phyloP scores from a whole-genome alignment of 2,113 vertebrate genomes.

The Piprites chloris region DNA sequence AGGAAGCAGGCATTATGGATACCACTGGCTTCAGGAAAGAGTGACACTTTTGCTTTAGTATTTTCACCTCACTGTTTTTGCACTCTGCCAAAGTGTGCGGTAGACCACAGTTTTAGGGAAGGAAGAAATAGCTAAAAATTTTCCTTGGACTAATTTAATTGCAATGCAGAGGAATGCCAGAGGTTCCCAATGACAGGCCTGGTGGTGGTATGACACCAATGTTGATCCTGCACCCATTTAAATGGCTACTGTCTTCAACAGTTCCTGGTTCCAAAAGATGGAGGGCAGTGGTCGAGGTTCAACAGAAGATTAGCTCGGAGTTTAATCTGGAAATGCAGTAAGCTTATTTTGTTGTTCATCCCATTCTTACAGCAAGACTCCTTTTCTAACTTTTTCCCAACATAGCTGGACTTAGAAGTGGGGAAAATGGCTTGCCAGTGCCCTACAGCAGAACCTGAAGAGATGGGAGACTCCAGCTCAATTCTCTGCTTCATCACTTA shows the following conservation, averaged over 20 bases:
- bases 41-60: background rate
- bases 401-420: background rate
- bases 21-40: background rate
- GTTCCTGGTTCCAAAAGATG: background rate
- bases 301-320: background rate
- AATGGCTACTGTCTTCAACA: background rate
- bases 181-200: background rate
- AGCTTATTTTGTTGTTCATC: background rate
- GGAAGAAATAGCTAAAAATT: background rate
- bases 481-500: background rate
- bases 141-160: background rate
- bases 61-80: background rate
- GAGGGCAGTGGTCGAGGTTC: background rate
- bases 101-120: background rate
- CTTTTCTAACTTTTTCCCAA: background rate
- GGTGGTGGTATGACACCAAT: fast-evolving
- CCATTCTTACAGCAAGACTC: background rate
- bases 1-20: background rate
- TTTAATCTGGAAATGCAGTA: background rate
- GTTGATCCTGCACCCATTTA: background rate
- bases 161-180: background rate
- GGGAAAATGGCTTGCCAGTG: background rate
- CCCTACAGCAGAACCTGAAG: background rate
- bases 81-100: background rate
- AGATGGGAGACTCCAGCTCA: background rate